Conservation (phyloP, 2,113 vertebrate genomes). For the Lethenteron reissneri region DNA sequence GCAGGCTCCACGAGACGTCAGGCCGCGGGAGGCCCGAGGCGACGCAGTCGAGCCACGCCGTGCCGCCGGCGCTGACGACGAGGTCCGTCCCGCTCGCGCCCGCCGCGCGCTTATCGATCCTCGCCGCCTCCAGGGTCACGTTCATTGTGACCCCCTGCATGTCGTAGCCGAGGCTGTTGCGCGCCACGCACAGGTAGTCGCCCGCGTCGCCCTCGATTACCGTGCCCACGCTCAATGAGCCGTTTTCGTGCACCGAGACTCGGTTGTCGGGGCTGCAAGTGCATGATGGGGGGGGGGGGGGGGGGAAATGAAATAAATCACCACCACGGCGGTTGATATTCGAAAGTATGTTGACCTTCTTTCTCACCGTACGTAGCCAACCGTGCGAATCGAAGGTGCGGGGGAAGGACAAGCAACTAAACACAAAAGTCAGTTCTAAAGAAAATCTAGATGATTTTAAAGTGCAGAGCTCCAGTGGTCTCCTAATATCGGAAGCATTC, state of each 20-base stretch:
- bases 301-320: too few relatives aligned
- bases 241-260: constrained; percentile 46
- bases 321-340: too few relatives aligned
- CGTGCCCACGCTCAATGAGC: constrained; percentile 36
- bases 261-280: constrained; percentile 35
- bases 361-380: too few relatives aligned
- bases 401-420: too few relatives aligned
- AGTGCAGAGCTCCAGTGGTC: too few relatives aligned
- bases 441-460: too few relatives aligned
- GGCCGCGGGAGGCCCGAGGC: constrained; percentile 62
- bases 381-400: too few relatives aligned
- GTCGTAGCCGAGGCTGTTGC: constrained; percentile 59
- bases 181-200: constrained; percentile 59
- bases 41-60: constrained; percentile 60
- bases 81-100: constrained; percentile 18
- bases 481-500: too few relatives aligned
- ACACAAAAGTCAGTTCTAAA: too few relatives aligned
- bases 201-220: constrained; percentile 52
- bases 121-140: constrained; percentile 50
- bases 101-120: constrained; percentile 41
- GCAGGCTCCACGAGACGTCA: constrained; percentile 59
- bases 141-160: constrained; percentile 34
- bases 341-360: too few relatives aligned
- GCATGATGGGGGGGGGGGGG: too few relatives aligned
- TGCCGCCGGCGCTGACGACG: constrained; percentile 36